These are phyloP conservation scores for Tuberolachnus salignus DNA, from an alignment of 2,888 invertebrate species.

Conservation along the genomic window DNA sequence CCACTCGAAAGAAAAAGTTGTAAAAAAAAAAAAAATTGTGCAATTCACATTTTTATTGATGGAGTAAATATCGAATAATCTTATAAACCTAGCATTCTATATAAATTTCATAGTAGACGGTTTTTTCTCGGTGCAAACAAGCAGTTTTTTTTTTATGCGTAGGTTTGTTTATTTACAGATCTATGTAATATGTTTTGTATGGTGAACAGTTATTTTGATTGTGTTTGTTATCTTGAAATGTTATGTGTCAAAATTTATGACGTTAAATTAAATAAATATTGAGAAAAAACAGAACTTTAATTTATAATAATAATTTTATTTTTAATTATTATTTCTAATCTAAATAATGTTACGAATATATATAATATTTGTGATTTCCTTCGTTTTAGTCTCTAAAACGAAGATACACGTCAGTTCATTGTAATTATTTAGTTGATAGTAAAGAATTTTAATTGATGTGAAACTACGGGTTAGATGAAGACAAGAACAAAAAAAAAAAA, in stretches of 20 bases:
- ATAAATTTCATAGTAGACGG: conserved; percentile 2
- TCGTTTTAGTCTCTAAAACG: background rate
- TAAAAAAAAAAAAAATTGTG: conserved; percentile 18
- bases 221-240: background rate
- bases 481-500: conserved; percentile 4
- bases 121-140: background rate
- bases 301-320: too few relatives aligned
- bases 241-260: background rate
- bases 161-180: background rate
- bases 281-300: background rate
- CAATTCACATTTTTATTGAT: conserved; percentile 18
- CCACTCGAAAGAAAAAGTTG: conserved; percentile 17
- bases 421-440: conserved; percentile 22
- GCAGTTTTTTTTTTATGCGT: background rate
- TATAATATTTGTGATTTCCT: background rate
- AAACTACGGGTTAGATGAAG: background rate
- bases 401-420: too few relatives aligned
- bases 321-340: background rate
- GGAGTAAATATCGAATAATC: background rate
- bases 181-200: background rate
- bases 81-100: background rate
- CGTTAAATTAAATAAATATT: background rate
- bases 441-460: conserved; percentile 48
- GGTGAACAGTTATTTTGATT: background rate
- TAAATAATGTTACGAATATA: too few relatives aligned